These are phyloP conservation scores for Galeopsomyia nigrocyanea DNA, from an alignment of 2,888 invertebrate species.

Conservation along the genomic window DNA sequence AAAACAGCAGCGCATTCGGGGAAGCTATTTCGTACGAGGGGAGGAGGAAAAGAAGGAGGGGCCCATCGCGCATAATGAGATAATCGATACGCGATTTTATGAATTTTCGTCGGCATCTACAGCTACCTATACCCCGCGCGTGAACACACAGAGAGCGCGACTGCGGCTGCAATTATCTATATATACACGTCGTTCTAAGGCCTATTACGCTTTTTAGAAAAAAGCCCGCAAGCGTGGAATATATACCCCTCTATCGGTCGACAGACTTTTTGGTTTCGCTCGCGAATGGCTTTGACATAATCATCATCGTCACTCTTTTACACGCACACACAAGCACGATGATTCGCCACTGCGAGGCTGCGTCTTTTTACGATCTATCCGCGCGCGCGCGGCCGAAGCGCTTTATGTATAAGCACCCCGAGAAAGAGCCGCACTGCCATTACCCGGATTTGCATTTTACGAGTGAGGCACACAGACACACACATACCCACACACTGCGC, in stretches of 20 bases:
- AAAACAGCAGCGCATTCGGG: conserved; percentile 25
- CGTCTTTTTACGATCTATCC: conserved; percentile 58
- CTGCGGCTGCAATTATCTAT: conserved; percentile 31
- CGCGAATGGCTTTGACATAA: conserved; percentile 51
- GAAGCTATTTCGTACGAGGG: conserved; percentile 10
- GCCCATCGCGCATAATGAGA: conserved; percentile 27
- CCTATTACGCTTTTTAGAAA: conserved; percentile 45
- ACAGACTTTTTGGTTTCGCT: conserved; percentile 22
- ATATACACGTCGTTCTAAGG: conserved; percentile 11
- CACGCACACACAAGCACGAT: neutral
- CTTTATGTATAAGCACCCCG: too few species aligned
- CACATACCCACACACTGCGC: too few species aligned
- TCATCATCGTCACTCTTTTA: conserved; percentile 48
- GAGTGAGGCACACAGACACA: too few species aligned
- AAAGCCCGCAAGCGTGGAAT: conserved; percentile 14
- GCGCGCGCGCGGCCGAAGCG: too few species aligned
- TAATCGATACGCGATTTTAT: conserved; percentile 36
- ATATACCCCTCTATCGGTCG: conserved; percentile 42
- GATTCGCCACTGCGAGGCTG: conserved; percentile 22
- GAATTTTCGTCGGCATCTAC: conserved; percentile 7
- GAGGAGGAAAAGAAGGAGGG: too few species aligned
- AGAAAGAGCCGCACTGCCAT: conserved; percentile 51
- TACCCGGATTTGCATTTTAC: conserved; percentile 60
- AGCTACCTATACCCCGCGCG: neutral
- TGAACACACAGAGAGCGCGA: neutral